These are phyloP conservation scores for Megaleporinus macrocephalus DNA, from an alignment of 2,113 vertebrate species.

Conservation along the genomic window DNA sequence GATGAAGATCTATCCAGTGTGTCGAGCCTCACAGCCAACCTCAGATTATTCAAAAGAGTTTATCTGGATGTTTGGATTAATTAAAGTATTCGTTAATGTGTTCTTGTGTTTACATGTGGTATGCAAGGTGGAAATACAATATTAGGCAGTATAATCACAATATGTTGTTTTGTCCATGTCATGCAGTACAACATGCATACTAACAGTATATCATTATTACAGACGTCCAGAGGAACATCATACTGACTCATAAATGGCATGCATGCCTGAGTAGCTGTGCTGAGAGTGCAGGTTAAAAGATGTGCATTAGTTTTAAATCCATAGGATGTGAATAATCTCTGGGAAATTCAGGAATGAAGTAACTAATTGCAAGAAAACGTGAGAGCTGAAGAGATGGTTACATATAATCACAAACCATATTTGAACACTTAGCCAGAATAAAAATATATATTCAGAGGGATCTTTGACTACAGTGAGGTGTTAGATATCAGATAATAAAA, in stretches of 20 bases:
- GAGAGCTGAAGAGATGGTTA: not conserved
- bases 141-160: not conserved
- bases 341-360: not conserved
- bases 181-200: not conserved
- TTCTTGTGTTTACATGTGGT: too few relatives aligned
- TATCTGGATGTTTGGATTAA: too few relatives aligned
- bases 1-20: not conserved
- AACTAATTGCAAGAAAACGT: not conserved
- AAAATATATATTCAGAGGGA: not conserved
- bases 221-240: too few relatives aligned
- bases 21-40: not conserved
- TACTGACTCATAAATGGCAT: not conserved
- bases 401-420: not conserved
- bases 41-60: too few relatives aligned
- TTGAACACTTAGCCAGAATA: not conserved
- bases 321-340: not conserved
- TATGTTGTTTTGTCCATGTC: not conserved
- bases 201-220: not conserved
- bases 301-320: slow-evolving; percentile 1
- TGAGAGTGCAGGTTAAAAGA: not conserved
- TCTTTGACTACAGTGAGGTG: not conserved
- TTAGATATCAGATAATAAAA: not conserved
- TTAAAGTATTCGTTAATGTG: too few relatives aligned
- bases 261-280: not conserved
- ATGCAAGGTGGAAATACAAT: not conserved